Base-by-base conservation (phyloP, 2,888 invertebrate species). In the Nomada hirtipes region DNA sequence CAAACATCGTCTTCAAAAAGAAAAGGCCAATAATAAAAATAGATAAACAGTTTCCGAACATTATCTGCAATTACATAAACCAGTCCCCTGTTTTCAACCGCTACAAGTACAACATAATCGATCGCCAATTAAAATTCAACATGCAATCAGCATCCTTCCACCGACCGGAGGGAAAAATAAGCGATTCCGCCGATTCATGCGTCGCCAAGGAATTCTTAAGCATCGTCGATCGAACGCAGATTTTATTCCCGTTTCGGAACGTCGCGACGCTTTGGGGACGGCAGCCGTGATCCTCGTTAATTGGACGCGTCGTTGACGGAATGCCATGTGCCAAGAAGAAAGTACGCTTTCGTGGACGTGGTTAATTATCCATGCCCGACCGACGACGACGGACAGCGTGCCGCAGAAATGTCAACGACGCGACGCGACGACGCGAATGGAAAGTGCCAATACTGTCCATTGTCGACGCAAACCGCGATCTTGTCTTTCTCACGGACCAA, bases 341-440 rank as follows among this genome's bases (percentile, higher is more conserved):
- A 86, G 84, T 73, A 52, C 84, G 79, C 79, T 86, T 86, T 86
- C 87, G 70, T 76, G 76, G 79, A 60, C 72, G 77, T 71, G 50
- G 44, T 73, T 71, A 74, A 86, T 86, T 84, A 82, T 84, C 84
- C 79, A 86, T 86, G 84, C 76, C 47, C 60, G 86, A 84, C 78
- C 79, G 79, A 42, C 60, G 36, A 50, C 60, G 64, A 36, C 36
- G 68, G 23, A n/a, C 57, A n/a, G 67, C 59, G 53, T 69, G 76
- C 63, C 72, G 74, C 57, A 77, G 84, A 86, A 86, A 86, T 86
- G 86, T 86, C 85, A 86, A 86, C 84, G 86, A 78, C 73, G 72
- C 63, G 76, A 61, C 65, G 84, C 80, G 86, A 78, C 73, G 74
- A 55, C 79, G 64, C 60, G 83, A 64, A 69, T 86, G 76, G 83